These are phyloP conservation scores for Prenolepis imparis DNA, from an alignment of 2,888 invertebrate species.

Conservation along the genomic window DNA sequence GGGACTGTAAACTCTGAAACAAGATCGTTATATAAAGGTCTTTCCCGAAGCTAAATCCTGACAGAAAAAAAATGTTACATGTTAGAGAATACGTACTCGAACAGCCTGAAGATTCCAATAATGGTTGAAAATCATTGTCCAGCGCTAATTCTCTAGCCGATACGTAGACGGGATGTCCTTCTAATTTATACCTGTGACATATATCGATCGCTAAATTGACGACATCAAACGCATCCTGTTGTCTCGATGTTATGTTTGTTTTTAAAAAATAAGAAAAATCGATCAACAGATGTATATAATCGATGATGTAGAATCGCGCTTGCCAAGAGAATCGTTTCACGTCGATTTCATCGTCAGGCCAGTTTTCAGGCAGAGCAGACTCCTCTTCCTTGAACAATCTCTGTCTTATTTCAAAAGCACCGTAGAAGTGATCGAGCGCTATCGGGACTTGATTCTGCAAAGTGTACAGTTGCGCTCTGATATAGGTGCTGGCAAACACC, in stretches of 20 bases:
- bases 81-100: constrained; percentile 67
- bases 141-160: constrained; percentile 74
- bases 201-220: constrained; percentile 71
- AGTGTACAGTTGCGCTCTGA: constrained; percentile 82
- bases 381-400: constrained; percentile 64
- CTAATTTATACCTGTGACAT: constrained; percentile 75
- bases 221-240: constrained; percentile 67
- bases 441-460: constrained; percentile 70
- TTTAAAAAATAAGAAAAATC: constrained; percentile 79
- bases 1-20: constrained; percentile 76
- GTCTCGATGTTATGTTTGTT: constrained; percentile 43
- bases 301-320: constrained; percentile 73
- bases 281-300: constrained; percentile 78
- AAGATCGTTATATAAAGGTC: constrained; percentile 14
- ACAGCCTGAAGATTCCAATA: constrained; percentile 54
- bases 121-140: constrained; percentile 70
- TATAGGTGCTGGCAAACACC: constrained; percentile 77
- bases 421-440: constrained; percentile 80
- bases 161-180: constrained; percentile 77
- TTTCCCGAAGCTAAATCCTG: background rate
- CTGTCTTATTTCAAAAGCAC: constrained; percentile 78
- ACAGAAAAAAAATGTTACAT: constrained; percentile 16
- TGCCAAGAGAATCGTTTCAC: constrained; percentile 63
- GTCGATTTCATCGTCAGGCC: constrained; percentile 41
- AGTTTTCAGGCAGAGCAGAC: background rate